These are phyloP conservation scores for Acanthacorydalis orientalis DNA, from an alignment of 2,888 invertebrate species.

Conservation along the genomic window DNA sequence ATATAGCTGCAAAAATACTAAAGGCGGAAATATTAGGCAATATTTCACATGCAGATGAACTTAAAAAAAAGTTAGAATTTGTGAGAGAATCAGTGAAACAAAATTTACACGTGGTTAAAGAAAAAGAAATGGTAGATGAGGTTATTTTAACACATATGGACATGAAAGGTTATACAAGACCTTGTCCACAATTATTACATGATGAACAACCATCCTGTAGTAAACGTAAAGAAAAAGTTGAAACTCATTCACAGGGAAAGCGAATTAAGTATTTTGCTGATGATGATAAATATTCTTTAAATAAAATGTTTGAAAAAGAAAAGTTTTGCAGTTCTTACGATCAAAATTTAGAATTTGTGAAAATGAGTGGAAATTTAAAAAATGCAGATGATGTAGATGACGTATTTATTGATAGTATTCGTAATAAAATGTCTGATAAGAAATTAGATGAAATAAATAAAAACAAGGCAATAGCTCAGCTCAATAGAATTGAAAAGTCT, in stretches of 20 bases:
- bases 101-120: slow-evolving; percentile 7
- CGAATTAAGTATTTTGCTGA: slow-evolving; percentile 73
- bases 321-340: slow-evolving; percentile 66
- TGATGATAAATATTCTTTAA: slow-evolving; percentile 74
- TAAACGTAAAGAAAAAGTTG: slow-evolving; percentile 35
- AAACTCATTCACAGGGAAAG: slow-evolving; percentile 57
- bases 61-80: slow-evolving; percentile 57
- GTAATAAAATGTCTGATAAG: slow-evolving; percentile 40
- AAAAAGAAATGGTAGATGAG: slow-evolving; percentile 21
- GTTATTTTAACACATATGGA: slow-evolving; percentile 54
- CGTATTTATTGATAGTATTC: slow-evolving; percentile 64
- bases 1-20: slow-evolving; percentile 73
- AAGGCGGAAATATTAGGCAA: slow-evolving; percentile 92
- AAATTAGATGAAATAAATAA: slow-evolving; percentile 45
- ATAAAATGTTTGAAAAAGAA: slow-evolving; percentile 70
- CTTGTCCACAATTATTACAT: slow-evolving; percentile 30
- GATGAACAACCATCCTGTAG: slow-evolving; percentile 21
- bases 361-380: slow-evolving; percentile 48
- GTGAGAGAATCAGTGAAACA: slow-evolving; percentile 36
- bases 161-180: slow-evolving; percentile 47
- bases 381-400: slow-evolving; percentile 67
- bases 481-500: slow-evolving; percentile 46
- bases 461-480: slow-evolving; percentile 53
- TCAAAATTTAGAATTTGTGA: slow-evolving; percentile 63
- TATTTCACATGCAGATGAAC: slow-evolving; percentile 41